phyloP scores from a whole-genome alignment of 2,797 vertebrate species.

The Sternarchorhynchus goeldii region DNA sequence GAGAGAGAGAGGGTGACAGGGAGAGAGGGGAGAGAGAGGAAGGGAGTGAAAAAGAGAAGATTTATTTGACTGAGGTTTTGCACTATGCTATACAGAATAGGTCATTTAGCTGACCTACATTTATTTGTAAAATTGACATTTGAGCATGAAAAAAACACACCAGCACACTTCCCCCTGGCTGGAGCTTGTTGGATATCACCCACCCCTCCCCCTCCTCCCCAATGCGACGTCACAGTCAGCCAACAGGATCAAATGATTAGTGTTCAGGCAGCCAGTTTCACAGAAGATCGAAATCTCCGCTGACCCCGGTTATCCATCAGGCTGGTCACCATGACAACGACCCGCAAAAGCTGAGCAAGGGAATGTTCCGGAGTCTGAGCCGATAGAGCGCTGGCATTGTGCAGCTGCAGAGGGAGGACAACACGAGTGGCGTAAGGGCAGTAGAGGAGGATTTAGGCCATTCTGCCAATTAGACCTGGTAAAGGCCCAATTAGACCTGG shows the following conservation, averaged over 20 bases:
- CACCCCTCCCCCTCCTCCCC: not conserved
- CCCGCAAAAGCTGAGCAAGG: slow-evolving; percentile 23
- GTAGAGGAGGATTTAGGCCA: slow-evolving; percentile 18
- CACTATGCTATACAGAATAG: not conserved
- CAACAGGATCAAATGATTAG: slow-evolving; percentile 34
- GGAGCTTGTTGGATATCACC: no score
- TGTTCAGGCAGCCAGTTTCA: slow-evolving; percentile 16
- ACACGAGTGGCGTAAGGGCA: not conserved
- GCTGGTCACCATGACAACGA: slow-evolving; percentile 9
- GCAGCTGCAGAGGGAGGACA: slow-evolving; percentile 4
- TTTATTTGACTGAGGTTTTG: slow-evolving; percentile 14
- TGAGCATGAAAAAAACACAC: not conserved
- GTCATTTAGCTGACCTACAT: not conserved
- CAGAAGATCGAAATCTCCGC: slow-evolving; percentile 19
- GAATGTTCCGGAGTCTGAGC: slow-evolving; percentile 5
- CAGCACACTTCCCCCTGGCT: no score
- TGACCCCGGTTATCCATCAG: slow-evolving; percentile 32
- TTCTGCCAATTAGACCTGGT: slow-evolving; percentile 42
- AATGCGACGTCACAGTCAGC: slow-evolving; percentile 1
- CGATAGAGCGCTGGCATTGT: not conserved
- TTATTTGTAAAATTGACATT: slow-evolving; percentile 5
- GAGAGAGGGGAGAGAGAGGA: not conserved
- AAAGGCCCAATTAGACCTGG: slow-evolving; percentile 32
- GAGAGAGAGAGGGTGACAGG: slow-evolving; percentile 29
- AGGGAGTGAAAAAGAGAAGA: not conserved